Base-by-base conservation (phyloP, 2,797 vertebrate species). In the Diplodus sargus region DNA sequence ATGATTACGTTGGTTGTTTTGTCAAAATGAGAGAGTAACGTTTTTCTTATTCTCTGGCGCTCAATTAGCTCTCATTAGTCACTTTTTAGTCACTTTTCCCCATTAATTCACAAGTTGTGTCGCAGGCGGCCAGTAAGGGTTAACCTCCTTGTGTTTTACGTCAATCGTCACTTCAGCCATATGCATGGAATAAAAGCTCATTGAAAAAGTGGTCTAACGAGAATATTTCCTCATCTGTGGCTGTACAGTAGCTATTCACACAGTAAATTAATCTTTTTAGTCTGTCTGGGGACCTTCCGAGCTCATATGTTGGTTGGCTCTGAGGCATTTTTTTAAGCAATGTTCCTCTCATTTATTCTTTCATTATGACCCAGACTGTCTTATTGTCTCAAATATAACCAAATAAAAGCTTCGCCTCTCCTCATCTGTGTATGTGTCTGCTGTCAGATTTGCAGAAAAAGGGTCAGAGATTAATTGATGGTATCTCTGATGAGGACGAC, bases 401-500 rank as follows among this genome's bases (percentile, higher is more conserved):
- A n/a, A 78, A 53, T 42, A 49, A 77, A 83, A 60, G 48, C 42
- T 47, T 4, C 1, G 0, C 6, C 13, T 54, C n/a, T 63, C 18
- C 53, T 52, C 20, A 28, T 58, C 39, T 60, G 20, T 42, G 42
- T 80, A 10, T 62, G 43, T 48, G 16, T 64, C 5, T 67, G 34
- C 58, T 52, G 13, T 63, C 42, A 51, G 22, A 62, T 79, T 68
- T 69, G 17, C 20, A 65, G 30, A 78, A 78, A 28, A 66, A 58
- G 14, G 67, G 54, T 76, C 77, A 82, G 20, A 76, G 58, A 78
- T 81, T 73, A 83, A 80, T 74, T 73, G 34, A 80, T 57, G 4
- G 25, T 42, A 67, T 81, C 59, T 61, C 42, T 76, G 53, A 82
- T 54, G 20, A 67, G 25, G 15, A 53, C 58, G 54, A 73, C 14